phyloP scores from a whole-genome alignment of 2,113 vertebrate species.

The Tamias sibiricus region DNA sequence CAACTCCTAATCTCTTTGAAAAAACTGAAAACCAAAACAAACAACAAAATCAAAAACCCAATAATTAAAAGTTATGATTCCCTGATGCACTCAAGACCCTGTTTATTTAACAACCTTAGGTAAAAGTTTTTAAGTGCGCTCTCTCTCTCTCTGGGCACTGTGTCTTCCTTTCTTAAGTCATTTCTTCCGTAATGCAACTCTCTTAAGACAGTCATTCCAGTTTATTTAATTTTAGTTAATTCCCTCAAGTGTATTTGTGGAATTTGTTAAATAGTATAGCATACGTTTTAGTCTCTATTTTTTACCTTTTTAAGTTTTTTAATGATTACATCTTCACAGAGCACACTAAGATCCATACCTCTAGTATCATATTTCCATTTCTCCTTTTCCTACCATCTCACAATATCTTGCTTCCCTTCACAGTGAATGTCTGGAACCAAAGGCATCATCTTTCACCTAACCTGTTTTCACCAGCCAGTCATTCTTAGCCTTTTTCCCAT shows the following conservation, averaged over 20 bases:
- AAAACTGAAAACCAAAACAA: not conserved
- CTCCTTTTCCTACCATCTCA: not conserved
- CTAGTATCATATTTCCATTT: not conserved
- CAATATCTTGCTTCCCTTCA: not conserved
- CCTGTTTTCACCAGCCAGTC: not conserved
- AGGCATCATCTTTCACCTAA: not conserved
- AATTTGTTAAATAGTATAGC: not conserved
- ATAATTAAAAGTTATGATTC: not conserved
- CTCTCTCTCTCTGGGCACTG: not conserved
- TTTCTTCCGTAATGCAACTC: not conserved
- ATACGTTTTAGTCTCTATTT: not conserved
- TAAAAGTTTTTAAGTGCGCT: not conserved
- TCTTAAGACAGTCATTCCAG: not conserved
- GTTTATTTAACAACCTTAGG: not conserved
- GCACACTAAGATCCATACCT: not conserved
- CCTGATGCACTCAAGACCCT: not conserved
- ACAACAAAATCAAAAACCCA: not conserved
- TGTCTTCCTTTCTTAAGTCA: not conserved
- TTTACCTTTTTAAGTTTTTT: conserved; percentile 7
- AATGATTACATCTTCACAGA: not conserved
- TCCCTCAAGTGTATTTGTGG: not conserved
- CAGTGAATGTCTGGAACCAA: not conserved
- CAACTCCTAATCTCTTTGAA: not conserved
- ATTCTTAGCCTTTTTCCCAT: not conserved
- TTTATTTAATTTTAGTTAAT: not conserved